Base-by-base conservation (phyloP, 2,797 vertebrate species). In the Melanotaenia nigrans region DNA sequence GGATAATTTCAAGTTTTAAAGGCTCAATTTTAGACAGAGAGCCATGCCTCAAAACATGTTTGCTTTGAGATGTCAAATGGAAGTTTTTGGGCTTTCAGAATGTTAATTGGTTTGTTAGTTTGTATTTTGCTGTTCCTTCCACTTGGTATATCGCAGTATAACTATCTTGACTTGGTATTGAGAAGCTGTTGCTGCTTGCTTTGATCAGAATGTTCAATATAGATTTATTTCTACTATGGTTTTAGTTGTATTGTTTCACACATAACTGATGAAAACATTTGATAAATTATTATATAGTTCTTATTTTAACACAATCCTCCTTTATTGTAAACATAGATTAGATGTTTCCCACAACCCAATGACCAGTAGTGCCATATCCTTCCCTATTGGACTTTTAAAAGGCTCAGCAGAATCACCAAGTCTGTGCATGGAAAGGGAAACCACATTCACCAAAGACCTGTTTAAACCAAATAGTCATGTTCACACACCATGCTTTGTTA, bases 91-190 rank as follows among this genome's bases (percentile, higher is more conserved):
- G 78, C 66, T 87, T 63, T 80, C 65, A 81, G 78, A 54, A 75
- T 76, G 74, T 83, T 89, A 84, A 88, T 89, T 90, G 83, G 75
- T 78, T 86, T 71, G 72, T 83, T 86, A 57, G 66, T 87, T 85
- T 84, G 80, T 0, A 9, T 84, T 75, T 70, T 81, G 68, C 55
- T 71, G 68, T 66, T 60, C 51, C 63, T 88, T 82, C 83, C 81
- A 9, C 20, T n/a, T 49, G 20, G 20, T 49, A 81, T 85, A 80
- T 84, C 72, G 84, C 45, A 0, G 59, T 69, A 47, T 73, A 81
- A 86, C 61, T 87, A 71, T 79, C 79, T 66, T 63, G 84, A 86
- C 87, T 84, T 87, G 79, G 81, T 83, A 66, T 65, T 55, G 61
- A 74, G 80, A 81, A 66, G 61, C 71, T 63, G 61, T 88, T 77